Base-by-base conservation (phyloP, 1,140 invertebrate species). In the Drosophila sproati region DNA sequence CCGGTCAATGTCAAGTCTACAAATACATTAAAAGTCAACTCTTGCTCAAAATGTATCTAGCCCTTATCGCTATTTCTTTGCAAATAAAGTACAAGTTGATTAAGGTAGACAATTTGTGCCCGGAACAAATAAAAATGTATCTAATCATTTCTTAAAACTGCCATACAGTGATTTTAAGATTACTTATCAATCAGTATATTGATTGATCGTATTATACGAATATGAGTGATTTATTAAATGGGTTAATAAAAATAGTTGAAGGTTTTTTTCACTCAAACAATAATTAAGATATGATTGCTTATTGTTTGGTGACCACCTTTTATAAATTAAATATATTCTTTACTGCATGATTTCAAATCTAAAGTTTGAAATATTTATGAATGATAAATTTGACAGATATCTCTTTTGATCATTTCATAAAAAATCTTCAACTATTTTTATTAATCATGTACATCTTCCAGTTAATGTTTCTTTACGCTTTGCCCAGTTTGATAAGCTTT, bases 21-120 rank as follows among this genome's bases (percentile, higher is more conserved):
- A 4, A 1, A 43, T 0, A 43, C 39, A 8, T 4, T n/a, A 43
- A 43, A 43, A n/a, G n/a, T 0, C 2, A 43, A 43, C 4, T 10
- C 2, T 4, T 4, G 56, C 7, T 32, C 12, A 47, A 32, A 39
- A 5, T 47, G 10, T 47, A 10, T 60, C 48, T 76, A n/a, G 39
- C 2, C 37, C 3, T 39, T 76, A 76, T 76, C 73, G 66, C 20
- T 47, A 72, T 72, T 72, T 72, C 68, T 72, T 66, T 60, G 73
- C 61, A 76, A 72, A 76, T 72, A 76, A 29, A 64, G 6, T 34
- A 20, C 52, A 52, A 60, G 54, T 55, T 62, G 52, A 47, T 50
- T 28, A 54, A 41, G 6, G 10, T 3, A 20, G 52, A 8, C 5
- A 34, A 37, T 75, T 32, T 56, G 56, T 54, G 48, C 31, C 3